Evolutionary conservation across 2,888 invertebrate genomes (phyloP), one percentile per base, ranked within the genome.

Genomic region (Therioaphis trifolii): DNA sequence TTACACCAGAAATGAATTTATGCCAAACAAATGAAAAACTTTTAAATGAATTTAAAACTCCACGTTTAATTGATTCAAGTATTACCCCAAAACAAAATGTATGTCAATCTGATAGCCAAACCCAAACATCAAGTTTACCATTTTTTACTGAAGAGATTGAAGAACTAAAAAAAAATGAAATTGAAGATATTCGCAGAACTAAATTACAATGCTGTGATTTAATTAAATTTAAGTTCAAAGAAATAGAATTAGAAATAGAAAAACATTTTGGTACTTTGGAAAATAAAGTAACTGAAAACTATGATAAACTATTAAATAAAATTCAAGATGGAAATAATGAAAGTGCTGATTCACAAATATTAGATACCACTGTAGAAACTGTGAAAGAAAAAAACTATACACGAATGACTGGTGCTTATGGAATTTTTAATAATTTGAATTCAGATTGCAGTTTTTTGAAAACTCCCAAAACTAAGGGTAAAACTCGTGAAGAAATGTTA

Each of bases 241-340:
- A 82, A 63, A 82, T 82, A 27, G 74, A 82, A 63, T n/a, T 82
- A 52, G 82, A 82, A 66, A 63, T 82, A 29, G 82, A 82, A 82
- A 52, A 74, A 63, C 49, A 24, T 15, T 82, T 82, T 82, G 12
- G 40, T 3, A 27, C 63, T n/a, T 27, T 82, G 12, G 82, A 82
- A 74, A 82, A 52, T 11, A 63, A 82, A 46, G 43, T 82, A 11
- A 74, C 12, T 52, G 74, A 82, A 66, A 63, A 82, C 18, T 74
- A 74, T 82, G 40, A 82, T 27, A 63, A 74, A 52, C 40, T 82
- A 15, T 12, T 82, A 35, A 82, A 82, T 11, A 82, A 63, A 52
- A 9, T 82, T 52, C 29, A 82, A 0, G 63, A 63, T n/a, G 49
- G n/a, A 63, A 63, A 82, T n/a, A 63, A 63, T 72, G 63, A 74